These are phyloP conservation scores for Polyergus mexicanus DNA, from an alignment of 1,140 invertebrate species.

Conservation along the genomic window DNA sequence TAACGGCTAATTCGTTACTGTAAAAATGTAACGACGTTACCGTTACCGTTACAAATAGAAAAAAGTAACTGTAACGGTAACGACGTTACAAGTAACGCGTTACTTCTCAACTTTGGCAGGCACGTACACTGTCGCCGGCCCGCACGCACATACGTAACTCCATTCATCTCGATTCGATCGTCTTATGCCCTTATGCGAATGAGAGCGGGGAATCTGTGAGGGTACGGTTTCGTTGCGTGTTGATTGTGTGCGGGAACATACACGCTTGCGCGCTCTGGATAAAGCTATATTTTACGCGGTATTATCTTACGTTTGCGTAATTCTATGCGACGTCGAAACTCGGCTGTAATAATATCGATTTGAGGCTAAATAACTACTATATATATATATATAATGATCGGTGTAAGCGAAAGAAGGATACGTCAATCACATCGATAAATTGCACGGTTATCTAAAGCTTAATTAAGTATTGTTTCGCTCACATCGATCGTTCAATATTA, in stretches of 20 bases:
- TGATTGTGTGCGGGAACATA: background rate
- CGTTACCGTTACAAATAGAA: too few relatives aligned
- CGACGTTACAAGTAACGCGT: too few relatives aligned
- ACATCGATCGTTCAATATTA: background rate
- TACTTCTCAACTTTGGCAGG: too few relatives aligned
- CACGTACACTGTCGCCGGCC: background rate
- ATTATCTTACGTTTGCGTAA: background rate
- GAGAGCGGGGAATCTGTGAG: background rate
- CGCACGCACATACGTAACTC: background rate
- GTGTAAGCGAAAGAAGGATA: background rate
- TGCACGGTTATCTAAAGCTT: background rate
- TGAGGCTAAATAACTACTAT: background rate
- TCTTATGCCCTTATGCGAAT: slow-evolving; percentile 38
- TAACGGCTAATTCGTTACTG: too few relatives aligned
- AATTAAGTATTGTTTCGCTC: background rate
- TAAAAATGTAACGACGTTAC: too few relatives aligned
- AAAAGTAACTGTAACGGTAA: too few relatives aligned
- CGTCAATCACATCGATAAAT: background rate
- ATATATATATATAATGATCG: background rate
- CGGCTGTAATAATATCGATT: slow-evolving; percentile 18
- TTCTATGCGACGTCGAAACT: background rate
- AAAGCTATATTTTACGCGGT: slow-evolving; percentile 8
- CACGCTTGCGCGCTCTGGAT: background rate
- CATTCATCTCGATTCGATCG: slow-evolving; percentile 46
- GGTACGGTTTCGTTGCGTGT: slow-evolving; percentile 7